These are phyloP conservation scores for Dilophus febrilis DNA, from an alignment of 2,888 invertebrate genomes.

Conservation along the genomic window DNA sequence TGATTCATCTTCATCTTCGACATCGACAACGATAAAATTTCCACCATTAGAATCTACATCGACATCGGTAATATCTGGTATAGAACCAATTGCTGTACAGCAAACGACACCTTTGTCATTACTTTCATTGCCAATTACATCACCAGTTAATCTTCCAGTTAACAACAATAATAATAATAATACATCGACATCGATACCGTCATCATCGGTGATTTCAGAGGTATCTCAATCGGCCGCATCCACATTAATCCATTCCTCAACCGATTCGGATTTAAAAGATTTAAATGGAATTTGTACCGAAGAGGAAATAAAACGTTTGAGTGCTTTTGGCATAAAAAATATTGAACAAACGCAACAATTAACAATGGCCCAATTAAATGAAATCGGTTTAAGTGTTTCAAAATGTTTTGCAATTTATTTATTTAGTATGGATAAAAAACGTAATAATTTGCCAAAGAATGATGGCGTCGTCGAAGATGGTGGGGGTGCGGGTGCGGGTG, in stretches of 20 bases:
- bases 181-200: neutral
- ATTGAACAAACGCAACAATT: constrained; percentile 42
- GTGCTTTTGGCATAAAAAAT: constrained; percentile 41
- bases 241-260: neutral
- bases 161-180: neutral
- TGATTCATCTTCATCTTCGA: constrained; percentile 16
- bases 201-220: neutral
- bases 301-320: constrained; percentile 40
- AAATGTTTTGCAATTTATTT: constrained; percentile 45
- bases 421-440: constrained; percentile 40
- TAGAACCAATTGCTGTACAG: too few species aligned
- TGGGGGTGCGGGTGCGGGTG: neutral
- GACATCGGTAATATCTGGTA: neutral
- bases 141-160: too few species aligned
- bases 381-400: constrained; percentile 39
- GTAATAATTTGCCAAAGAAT: too few species aligned
- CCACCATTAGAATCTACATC: neutral
- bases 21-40: constrained; percentile 3
- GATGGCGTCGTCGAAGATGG: neutral
- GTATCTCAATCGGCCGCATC: constrained; percentile 5
- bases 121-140: too few species aligned
- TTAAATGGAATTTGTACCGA: constrained; percentile 38
- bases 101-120: too few species aligned
- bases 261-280: constrained; percentile 36
- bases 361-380: constrained; percentile 41